Base-by-base conservation (phyloP, 1,140 invertebrate genomes). In the Aradophagus sp. region DNA sequence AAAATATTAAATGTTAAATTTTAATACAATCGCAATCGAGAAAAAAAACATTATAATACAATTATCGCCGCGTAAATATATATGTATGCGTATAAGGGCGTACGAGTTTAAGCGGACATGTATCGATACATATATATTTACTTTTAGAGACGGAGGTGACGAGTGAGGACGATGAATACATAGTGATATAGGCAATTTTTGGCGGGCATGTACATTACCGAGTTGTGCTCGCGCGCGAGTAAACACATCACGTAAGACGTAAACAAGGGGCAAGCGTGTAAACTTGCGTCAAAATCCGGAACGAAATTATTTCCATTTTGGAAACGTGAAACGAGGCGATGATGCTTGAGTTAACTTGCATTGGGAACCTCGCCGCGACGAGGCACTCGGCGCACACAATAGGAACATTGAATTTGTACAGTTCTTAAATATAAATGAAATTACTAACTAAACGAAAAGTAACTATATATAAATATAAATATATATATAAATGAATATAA, bases 351-450 rank as follows among this genome's bases (percentile, higher is more conserved):
- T 62, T 50, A 56, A 56, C 52, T 70, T 56, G 50, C 50, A 53
- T 59, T 58, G 48, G 41, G 34, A 23, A 65, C 48, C 61, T 71
- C 61, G 62, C 62, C 61, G 47, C 61, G 58, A 70, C 55, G 62
- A 78, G 76, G 78, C 81, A 82, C 78, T 80, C 76, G 75, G 77
- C 81, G 77, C 76, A 79, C 77, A 80, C 80, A 82, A 83, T 84
- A 85, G 83, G 83, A 80, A 86, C 82, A 84, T 86, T 83, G 75
- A 85, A 86, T 84, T 84, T 86, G 84, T 86, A 86, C 83, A 86
- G 83, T 84, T 85, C 81, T 84, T 84, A 83, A 84, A 77, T 83
- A 84, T 83, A 83, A 83, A 83, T 83, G 77, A 84, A 80, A 82
- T 83, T 81, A 82, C 77, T 81, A 80, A 82, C 77, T 82, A 83